Evolutionary conservation across 2,113 vertebrate species (phyloP).

Genomic region (Chloebia gouldiae): DNA sequence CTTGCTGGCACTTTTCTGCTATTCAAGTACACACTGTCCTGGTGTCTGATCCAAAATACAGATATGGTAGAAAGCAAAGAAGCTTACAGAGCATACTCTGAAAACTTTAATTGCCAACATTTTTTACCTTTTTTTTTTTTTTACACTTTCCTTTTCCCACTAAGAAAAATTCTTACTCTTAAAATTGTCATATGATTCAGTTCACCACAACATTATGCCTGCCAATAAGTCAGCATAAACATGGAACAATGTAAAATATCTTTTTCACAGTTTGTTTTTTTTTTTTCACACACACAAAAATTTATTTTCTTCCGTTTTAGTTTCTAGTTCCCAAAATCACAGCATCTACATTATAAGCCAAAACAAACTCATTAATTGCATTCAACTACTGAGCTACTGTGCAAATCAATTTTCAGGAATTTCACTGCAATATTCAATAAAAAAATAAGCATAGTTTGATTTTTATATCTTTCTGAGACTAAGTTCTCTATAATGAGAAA

Average conservation of each 20-base stretch:
- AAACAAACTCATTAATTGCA: not conserved
- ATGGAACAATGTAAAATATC: not conserved
- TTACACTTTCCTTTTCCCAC: not conserved
- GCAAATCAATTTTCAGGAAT: not conserved
- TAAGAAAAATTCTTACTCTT: not conserved
- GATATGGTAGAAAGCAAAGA: not conserved
- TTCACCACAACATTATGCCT: not conserved
- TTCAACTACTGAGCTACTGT: not conserved
- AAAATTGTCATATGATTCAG: not conserved
- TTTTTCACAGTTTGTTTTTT: not conserved
- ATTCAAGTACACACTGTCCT: not conserved
- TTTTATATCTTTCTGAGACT: not conserved
- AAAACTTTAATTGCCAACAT: not conserved
- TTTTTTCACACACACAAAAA: not conserved
- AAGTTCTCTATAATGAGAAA: not conserved
- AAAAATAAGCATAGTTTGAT: not conserved
- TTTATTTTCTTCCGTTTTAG: not conserved
- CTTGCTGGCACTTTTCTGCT: slow-evolving; percentile 17
- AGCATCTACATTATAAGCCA: not conserved
- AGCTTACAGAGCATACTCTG: not conserved
- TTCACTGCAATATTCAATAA: not conserved
- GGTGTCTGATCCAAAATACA: slow-evolving; percentile 2
- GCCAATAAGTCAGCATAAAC: not conserved
- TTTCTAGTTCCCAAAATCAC: not conserved
- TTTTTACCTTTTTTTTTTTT: not conserved